Percentiles rank a stretch among this genome's conserved stretches.
Evolutionary conservation across 2,888 invertebrate genomes (phyloP).

Genomic region (Meliscaeva auricollis): DNA sequence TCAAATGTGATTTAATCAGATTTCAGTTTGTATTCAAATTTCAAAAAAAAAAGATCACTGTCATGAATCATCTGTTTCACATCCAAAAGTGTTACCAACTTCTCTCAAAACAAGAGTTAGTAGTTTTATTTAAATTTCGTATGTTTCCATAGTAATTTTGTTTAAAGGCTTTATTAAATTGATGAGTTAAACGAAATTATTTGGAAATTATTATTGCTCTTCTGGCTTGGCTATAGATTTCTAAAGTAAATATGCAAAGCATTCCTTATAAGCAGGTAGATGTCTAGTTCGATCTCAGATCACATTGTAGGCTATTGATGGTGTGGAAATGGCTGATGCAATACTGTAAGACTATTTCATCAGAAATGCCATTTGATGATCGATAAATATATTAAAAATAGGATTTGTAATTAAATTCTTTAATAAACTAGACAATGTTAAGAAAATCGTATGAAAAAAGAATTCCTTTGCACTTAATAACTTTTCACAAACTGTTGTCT

Average conservation of each 20-base stretch:
- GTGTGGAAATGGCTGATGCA: slow-evolving; percentile 83
- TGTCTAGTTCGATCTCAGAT: slow-evolving; percentile 5
- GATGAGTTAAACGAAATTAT: too few relatives aligned
- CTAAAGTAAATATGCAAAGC: neutral
- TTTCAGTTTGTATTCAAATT: too few relatives aligned
- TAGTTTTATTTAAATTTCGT: neutral
- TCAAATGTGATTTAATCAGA: too few relatives aligned
- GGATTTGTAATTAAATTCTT: neutral
- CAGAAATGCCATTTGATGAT: slow-evolving; percentile 71
- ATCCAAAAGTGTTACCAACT: slow-evolving; percentile 19
- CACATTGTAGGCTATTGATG: neutral
- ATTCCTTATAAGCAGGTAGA: neutral
- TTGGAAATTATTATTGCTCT: neutral
- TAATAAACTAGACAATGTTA: neutral
- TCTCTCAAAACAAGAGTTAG: neutral
- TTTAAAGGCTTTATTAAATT: too few relatives aligned
- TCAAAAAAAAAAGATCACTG: too few relatives aligned
- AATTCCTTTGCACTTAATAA: neutral
- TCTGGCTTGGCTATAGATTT: neutral
- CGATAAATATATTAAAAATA: neutral
- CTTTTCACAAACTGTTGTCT: neutral
- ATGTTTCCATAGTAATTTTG: too few relatives aligned
- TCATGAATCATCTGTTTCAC: neutral
- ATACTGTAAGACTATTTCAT: slow-evolving; percentile 80
- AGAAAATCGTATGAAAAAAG: neutral